Evolutionary conservation across 2,888 invertebrate species (phyloP).

Genomic region (Cinara cedri): DNA sequence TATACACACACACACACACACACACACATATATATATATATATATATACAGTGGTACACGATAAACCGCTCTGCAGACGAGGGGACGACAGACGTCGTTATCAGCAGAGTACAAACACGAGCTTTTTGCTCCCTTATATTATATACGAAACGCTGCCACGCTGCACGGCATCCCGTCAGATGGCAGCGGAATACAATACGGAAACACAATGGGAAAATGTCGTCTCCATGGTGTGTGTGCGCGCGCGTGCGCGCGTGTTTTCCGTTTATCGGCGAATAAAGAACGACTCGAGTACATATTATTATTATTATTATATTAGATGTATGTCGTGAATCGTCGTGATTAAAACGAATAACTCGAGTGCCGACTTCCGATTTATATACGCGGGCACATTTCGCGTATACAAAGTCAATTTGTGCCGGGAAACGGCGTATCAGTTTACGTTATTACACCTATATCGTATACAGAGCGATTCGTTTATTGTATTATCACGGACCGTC

Average conservation of each 20-base stretch:
- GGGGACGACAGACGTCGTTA: conserved; percentile 40
- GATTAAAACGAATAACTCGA: neutral
- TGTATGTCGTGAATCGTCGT: conserved; percentile 16
- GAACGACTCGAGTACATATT: neutral
- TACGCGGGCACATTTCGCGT: neutral
- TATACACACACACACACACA: too few relatives aligned
- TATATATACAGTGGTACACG: neutral
- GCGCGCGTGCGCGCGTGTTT: too few relatives aligned
- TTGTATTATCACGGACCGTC: neutral
- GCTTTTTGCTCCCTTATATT: conserved; percentile 34
- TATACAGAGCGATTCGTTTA: too few relatives aligned
- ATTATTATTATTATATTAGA: too few relatives aligned
- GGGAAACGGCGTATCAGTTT: neutral
- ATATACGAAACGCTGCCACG: neutral
- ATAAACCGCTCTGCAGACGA: neutral
- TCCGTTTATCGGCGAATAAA: conserved; percentile 35
- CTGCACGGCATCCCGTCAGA: neutral
- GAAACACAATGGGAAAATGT: conserved; percentile 36
- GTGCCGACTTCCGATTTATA: neutral
- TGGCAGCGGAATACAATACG: neutral
- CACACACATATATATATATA: neutral
- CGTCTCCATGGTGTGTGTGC: conserved; percentile 36
- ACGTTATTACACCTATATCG: too few relatives aligned
- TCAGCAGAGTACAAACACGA: conserved; percentile 50
- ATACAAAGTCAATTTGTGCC: conserved; percentile 23